Percentiles rank a stretch among this genome's conserved stretches.
Evolutionary conservation across 2,113 vertebrate species (phyloP).

Genomic region (Danio rerio): GRCz12tu NC_133190.1:18946001-18946500

Average conservation of each 20-base stretch:
- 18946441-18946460: slow-evolving; percentile 12
- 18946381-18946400: slow-evolving; percentile 42
- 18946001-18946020: not conserved
- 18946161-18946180: slow-evolving; percentile 12
- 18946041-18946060: not conserved
- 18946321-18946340: slow-evolving; percentile 38
- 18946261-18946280: slow-evolving; percentile 26
- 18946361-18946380: slow-evolving; percentile 8
- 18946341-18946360: slow-evolving; percentile 41
- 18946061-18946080: not conserved
- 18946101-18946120: not conserved
- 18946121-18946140: not conserved
- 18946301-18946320: not conserved
- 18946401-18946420: slow-evolving; percentile 13
- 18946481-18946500: slow-evolving; percentile 4
- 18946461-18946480: not conserved
- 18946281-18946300: not conserved
- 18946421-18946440: slow-evolving; percentile 22
- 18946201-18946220: not conserved
- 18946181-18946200: too few species aligned
- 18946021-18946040: not conserved
- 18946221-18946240: slow-evolving; percentile 23
- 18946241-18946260: slow-evolving; percentile 34
- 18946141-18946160: not conserved
- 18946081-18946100: not conserved